These are phyloP conservation scores for Acronicta alni DNA, from an alignment of 2,888 invertebrate species.

Conservation along the genomic window DNA sequence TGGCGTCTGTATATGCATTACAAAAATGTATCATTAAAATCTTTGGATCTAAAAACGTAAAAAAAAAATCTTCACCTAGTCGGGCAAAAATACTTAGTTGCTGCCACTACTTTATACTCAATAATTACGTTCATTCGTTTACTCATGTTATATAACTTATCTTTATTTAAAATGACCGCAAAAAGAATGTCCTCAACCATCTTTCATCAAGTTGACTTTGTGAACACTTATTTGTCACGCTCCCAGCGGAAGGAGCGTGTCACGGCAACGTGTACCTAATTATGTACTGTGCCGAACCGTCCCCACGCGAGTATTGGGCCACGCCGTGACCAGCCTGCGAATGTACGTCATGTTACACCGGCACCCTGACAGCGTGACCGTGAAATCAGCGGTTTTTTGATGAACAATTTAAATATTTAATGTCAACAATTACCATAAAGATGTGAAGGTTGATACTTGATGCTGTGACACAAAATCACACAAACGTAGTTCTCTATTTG, in stretches of 20 bases:
- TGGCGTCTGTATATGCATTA: no score
- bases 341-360: constrained; percentile 43
- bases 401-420: not conserved
- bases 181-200: not conserved
- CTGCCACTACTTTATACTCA: no score
- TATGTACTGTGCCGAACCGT: constrained; percentile 24
- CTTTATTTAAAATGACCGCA: not conserved
- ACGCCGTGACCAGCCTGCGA: constrained; percentile 57
- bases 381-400: constrained; percentile 17
- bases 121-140: no score
- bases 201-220: not conserved
- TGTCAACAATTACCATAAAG: constrained; percentile 7
- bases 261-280: constrained; percentile 31
- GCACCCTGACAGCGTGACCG: constrained; percentile 37
- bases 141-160: no score
- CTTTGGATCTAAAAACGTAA: no score
- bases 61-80: no score
- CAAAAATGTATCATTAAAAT: no score
- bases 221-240: constrained; percentile 31
- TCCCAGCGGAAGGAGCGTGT: constrained; percentile 10
- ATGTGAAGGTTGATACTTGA: constrained; percentile 1
- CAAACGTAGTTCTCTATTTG: constrained; percentile 4
- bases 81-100: no score
- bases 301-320: constrained; percentile 44
- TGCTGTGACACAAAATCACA: constrained; percentile 9